phyloP scores from a whole-genome alignment of 2,888 invertebrate genomes.

The Scrobipalpa atriplicella region DNA sequence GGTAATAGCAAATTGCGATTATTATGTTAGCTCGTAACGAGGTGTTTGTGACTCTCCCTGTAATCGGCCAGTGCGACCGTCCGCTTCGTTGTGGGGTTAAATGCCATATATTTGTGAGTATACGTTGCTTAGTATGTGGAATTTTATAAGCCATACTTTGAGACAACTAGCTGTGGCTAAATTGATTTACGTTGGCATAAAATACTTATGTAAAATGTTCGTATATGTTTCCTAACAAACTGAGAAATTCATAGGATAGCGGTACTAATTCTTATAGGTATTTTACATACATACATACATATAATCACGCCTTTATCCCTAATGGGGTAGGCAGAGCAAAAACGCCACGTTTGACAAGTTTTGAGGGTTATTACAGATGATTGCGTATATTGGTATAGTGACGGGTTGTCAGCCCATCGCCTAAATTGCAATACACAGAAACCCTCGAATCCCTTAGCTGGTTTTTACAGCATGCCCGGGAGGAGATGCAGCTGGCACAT shows the following conservation, averaged over 20 bases:
- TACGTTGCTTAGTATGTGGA: constrained; percentile 2
- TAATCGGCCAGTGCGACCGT: constrained; percentile 44
- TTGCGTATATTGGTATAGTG: too few species aligned
- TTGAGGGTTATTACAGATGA: too few species aligned
- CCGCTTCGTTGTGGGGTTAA: constrained; percentile 32
- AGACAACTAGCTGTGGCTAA: neutral
- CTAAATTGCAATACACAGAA: too few species aligned
- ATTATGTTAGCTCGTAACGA: constrained; percentile 59
- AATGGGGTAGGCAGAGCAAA: too few species aligned
- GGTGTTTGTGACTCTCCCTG: constrained; percentile 57
- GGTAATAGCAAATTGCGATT: constrained; percentile 58
- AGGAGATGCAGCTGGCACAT: too few species aligned
- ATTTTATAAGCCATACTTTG: constrained; percentile 1
- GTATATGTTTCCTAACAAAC: neutral
- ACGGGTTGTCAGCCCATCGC: too few species aligned
- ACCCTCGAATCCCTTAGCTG: too few species aligned
- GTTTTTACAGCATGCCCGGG: too few species aligned
- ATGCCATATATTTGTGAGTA: constrained; percentile 13
- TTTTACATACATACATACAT: too few species aligned
- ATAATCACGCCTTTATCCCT: too few species aligned
- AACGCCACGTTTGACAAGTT: too few species aligned
- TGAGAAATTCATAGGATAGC: neutral
- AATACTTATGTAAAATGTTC: neutral
- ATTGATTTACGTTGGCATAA: neutral
- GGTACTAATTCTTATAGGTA: too few species aligned